phyloP scores from a whole-genome alignment of 2,113 vertebrate genomes.

The Camelus dromedarius region DNA sequence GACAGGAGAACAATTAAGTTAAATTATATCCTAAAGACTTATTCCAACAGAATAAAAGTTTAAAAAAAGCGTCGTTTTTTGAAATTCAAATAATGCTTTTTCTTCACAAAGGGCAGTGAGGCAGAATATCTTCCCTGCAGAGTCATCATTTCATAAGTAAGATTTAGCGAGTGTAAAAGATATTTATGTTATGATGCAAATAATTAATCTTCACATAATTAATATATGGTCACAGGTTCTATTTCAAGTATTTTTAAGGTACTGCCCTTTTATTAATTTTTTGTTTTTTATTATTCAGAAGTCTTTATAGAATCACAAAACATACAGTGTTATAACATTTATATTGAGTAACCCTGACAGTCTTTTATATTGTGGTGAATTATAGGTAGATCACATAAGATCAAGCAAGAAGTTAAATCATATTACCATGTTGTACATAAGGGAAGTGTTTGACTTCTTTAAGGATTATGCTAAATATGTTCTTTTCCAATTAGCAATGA shows the following conservation, averaged over 20 bases:
- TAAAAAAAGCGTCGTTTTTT: background rate
- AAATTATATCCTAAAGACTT: conserved; percentile 70
- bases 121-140: background rate
- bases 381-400: background rate
- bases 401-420: background rate
- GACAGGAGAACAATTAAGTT: conserved; percentile 68
- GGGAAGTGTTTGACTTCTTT: background rate
- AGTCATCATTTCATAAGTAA: conserved; percentile 16
- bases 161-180: background rate
- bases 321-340: background rate
- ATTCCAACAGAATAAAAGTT: conserved; percentile 59
- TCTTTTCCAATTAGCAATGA: background rate
- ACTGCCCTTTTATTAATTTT: background rate
- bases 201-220: conserved; percentile 20
- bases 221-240: background rate
- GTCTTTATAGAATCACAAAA: background rate
- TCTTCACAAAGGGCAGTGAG: background rate
- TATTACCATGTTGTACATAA: background rate
- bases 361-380: background rate
- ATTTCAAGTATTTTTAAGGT: background rate
- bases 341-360: background rate
- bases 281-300: background rate
- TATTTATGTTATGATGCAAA: background rate
- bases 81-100: conserved; percentile 45
- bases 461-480: background rate